A percentile compares a stretch with the other conserved stretches of the same genome.
These are phyloP conservation scores for Patiria pectinifera DNA, from an alignment of 53 echinoderm and acorn worm species.

Conservation along the genomic window DNA sequence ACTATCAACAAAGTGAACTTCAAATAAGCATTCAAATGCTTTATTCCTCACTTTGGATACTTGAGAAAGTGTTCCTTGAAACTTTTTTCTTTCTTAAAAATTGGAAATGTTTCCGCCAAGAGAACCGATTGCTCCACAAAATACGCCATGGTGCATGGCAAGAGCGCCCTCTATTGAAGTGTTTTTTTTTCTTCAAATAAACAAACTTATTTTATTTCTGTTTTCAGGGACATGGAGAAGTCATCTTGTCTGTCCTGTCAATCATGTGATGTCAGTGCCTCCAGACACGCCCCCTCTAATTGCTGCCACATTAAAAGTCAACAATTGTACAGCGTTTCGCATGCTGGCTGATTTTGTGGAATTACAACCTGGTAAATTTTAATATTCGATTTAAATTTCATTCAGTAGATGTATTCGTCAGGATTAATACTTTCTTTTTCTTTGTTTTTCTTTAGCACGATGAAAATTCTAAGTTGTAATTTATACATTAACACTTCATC, in stretches of 20 bases:
- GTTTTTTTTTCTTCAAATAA: not conserved
- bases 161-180: slow-evolving; percentile 11
- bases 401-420: not conserved
- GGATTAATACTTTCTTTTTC: too few relatives aligned
- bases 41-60: too few relatives aligned
- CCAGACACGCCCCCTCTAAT: slow-evolving; percentile 78
- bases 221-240: slow-evolving; percentile 91
- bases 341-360: slow-evolving; percentile 91
- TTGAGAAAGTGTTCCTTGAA: too few relatives aligned
- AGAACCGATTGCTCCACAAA: too few relatives aligned
- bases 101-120: too few relatives aligned
- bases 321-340: slow-evolving; percentile 87
- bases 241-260: slow-evolving; percentile 81
- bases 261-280: slow-evolving; percentile 76
- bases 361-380: slow-evolving; percentile 73
- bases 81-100: too few relatives aligned
- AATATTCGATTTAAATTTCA: not conserved
- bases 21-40: too few relatives aligned
- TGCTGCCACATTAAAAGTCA: slow-evolving; percentile 87
- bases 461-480: not conserved
- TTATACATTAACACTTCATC: too few relatives aligned
- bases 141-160: not conserved
- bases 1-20: too few relatives aligned
- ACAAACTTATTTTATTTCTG: not conserved
- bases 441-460: not conserved